Conservation (phyloP, 2,797 vertebrate species). For the Microctenopoma steveboyesi region DNA sequence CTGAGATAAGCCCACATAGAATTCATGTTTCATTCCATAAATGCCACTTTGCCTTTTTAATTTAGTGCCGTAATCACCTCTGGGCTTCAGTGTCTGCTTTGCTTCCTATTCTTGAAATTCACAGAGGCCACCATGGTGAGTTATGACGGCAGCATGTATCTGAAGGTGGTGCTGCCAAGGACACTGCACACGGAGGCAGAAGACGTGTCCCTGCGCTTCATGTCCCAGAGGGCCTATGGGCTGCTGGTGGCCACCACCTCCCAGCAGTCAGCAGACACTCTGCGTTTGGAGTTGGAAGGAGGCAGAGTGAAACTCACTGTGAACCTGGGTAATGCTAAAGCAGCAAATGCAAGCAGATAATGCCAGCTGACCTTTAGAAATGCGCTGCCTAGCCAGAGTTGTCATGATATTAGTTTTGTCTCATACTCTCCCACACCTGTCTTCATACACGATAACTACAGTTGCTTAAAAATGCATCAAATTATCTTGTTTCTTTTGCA, state of each 20-base stretch:
- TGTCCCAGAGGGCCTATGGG: slow-evolving; percentile 95
- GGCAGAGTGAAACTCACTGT: slow-evolving; percentile 95
- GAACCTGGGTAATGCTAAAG: slow-evolving; percentile 91
- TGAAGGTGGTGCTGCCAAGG: slow-evolving; percentile 91
- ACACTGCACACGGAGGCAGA: slow-evolving; percentile 94
- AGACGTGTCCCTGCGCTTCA: slow-evolving; percentile 94
- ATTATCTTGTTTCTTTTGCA: not conserved
- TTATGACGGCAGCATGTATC: slow-evolving; percentile 96
- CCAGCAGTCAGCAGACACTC: slow-evolving; percentile 93
- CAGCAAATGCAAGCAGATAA: slow-evolving; percentile 44
- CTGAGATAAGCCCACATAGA: slow-evolving; percentile 41
- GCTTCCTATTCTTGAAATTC: slow-evolving; percentile 12
- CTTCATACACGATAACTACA: slow-evolving; percentile 54
- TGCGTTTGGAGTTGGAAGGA: slow-evolving; percentile 94
- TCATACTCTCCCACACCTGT: slow-evolving; percentile 53
- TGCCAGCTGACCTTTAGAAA: slow-evolving; percentile 56
- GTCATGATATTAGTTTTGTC: slow-evolving; percentile 48
- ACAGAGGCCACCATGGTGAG: slow-evolving; percentile 93
- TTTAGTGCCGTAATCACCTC: slow-evolving; percentile 24
- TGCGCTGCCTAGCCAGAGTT: slow-evolving; percentile 37
- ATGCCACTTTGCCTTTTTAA: slow-evolving; percentile 38
- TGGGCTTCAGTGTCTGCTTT: slow-evolving; percentile 20
- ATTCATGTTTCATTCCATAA: slow-evolving; percentile 25
- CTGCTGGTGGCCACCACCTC: slow-evolving; percentile 96
- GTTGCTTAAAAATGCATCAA: slow-evolving; percentile 55